Base-by-base conservation (phyloP, 2,113 vertebrate species). In the human region DNA sequence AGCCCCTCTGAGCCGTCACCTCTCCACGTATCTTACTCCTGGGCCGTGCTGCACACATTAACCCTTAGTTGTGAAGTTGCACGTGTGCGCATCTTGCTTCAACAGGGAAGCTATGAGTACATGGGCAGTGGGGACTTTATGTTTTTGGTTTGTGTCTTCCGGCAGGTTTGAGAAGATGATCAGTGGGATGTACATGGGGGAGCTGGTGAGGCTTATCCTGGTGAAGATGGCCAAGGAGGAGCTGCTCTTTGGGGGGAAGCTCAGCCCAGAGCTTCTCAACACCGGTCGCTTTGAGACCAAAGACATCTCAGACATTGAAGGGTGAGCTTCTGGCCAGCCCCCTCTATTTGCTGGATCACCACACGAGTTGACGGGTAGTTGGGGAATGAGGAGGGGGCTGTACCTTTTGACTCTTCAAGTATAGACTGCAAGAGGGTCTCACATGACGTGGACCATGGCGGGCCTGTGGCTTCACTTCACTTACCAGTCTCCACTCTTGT, bases 101-200 rank as follows among this genome's bases (percentile, higher is more conserved):
- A 7, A 3, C 23, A 5, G 48, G 88, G 48, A 64, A 1, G 35
- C 8, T 59, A 18, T 8, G 14, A 20, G 11, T 70, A 72, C 20
- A 9, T 1, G 9, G 68, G 55, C 9, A 9, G 68, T 30, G 20
- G 2, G 0, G 8, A 0, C n/a, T 2, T n/a, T 2, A 10, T 12
- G 22, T 61, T 89, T 79, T 27, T 64, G 68, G 10, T 52, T 5
- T 90, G 10, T 95, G 5, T 88, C 32, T 80, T 35, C 8, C 3
- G 3, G 43, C 98, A 99, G 99, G 91, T 99, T 99, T 98, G 99
- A 99, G 98, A 99, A 99, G 99, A 99, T 99, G 99, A 99, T 99
- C 98, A 99, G 99, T 0, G 99, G 99, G 8, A 99, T 99, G 99
- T 99, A 99, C 98, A 99, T 99, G 99, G 99, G 99, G 0, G 99